Evolutionary conservation across 2,113 vertebrate species (phyloP).

Genomic region (Silurus asotus): DNA sequence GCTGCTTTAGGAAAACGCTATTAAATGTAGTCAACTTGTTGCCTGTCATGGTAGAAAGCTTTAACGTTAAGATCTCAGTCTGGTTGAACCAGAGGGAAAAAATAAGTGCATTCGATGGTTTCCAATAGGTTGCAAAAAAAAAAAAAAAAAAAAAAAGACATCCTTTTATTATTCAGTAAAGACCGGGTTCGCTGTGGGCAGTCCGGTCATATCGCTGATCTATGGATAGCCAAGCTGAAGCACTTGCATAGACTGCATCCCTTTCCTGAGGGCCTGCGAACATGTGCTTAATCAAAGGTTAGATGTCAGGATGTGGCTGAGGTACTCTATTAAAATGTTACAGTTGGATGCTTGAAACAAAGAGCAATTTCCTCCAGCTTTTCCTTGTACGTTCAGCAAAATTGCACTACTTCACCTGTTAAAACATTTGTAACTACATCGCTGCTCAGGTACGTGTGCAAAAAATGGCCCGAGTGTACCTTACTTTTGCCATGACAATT

Average conservation of each 20-base stretch:
- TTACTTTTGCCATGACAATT: not conserved
- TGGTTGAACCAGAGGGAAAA: not conserved
- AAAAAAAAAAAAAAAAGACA: not conserved
- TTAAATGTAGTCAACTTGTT: not conserved
- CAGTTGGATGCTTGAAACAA: slow-evolving; percentile 35
- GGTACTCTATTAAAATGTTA: slow-evolving; percentile 45
- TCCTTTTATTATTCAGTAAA: not conserved
- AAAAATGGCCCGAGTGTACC: not conserved
- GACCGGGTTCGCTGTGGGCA: not conserved
- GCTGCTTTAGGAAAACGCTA: not conserved
- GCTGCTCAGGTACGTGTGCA: not conserved
- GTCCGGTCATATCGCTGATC: not conserved
- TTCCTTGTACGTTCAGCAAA: slow-evolving; percentile 17
- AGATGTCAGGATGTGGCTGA: not conserved
- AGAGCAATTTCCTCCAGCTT: not conserved
- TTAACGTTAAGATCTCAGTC: not conserved
- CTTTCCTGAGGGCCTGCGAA: slow-evolving; percentile 21
- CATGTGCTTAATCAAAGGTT: slow-evolving; percentile 36
- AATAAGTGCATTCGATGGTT: not conserved
- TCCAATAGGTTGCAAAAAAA: not conserved
- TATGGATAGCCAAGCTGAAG: slow-evolving; percentile 10
- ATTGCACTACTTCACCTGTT: slow-evolving; percentile 20
- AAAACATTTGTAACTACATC: not conserved
- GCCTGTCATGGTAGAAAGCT: not conserved
- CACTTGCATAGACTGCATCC: slow-evolving; percentile 1